A percentile compares a stretch with the other conserved stretches of the same genome.
phyloP scores from a whole-genome alignment of 1,140 invertebrate species.

The Ridgeia piscesae region DNA sequence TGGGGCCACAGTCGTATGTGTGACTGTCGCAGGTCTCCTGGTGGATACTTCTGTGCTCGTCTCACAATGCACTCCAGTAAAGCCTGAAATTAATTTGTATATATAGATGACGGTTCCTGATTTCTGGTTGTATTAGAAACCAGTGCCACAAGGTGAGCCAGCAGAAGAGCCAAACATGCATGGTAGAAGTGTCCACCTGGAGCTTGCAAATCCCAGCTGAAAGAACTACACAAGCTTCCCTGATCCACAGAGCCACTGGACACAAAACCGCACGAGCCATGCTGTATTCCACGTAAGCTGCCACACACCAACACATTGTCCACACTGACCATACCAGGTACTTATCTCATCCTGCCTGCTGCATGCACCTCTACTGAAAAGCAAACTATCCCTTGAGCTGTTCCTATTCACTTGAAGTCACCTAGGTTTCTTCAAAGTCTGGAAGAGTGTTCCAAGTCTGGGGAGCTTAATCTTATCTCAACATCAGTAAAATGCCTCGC shows the following conservation, averaged over 20 bases:
- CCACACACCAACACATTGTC: neutral
- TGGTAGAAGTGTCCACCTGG: neutral
- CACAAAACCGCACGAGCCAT: neutral
- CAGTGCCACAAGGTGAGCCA: neutral
- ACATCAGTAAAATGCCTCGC: too few relatives aligned
- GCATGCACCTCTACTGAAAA: neutral
- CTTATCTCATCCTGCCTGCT: neutral
- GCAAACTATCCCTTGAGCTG: neutral
- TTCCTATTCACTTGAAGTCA: neutral
- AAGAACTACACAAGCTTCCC: neutral
- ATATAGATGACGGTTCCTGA: neutral
- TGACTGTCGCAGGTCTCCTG: neutral
- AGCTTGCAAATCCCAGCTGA: neutral
- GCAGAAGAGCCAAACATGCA: neutral
- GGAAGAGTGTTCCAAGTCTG: too few relatives aligned
- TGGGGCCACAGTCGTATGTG: neutral
- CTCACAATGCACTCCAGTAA: neutral
- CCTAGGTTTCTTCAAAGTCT: too few relatives aligned
- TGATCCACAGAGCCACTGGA: neutral
- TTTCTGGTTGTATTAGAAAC: neutral
- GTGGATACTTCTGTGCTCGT: neutral
- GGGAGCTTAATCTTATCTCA: too few relatives aligned
- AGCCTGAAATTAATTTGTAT: slow-evolving; percentile 1
- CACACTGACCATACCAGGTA: neutral
- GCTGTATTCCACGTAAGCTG: neutral